Evolutionary conservation across 2,888 invertebrate genomes (phyloP).

Genomic region (Lacanobia oleracea): DNA sequence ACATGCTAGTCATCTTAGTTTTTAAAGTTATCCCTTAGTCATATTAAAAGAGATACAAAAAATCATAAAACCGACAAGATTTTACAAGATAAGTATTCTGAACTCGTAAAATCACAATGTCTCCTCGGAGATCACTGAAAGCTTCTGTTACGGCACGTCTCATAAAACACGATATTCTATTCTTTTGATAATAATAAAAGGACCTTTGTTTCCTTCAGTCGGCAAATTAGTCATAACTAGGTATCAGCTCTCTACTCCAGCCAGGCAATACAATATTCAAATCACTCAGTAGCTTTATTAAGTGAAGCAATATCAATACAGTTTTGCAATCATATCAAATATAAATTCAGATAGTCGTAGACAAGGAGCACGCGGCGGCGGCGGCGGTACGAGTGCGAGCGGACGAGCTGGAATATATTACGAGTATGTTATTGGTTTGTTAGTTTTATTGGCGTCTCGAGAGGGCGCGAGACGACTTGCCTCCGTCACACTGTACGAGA

Average conservation of each 20-base stretch:
- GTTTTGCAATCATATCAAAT: constrained; percentile 44
- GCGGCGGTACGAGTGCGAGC: constrained; percentile 11
- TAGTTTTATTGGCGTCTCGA: constrained; percentile 59
- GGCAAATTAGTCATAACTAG: constrained; percentile 14
- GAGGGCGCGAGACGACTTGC: constrained; percentile 30
- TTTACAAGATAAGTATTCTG: constrained; percentile 23
- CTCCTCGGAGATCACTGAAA: constrained; percentile 29
- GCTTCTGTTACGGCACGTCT: constrained; percentile 16
- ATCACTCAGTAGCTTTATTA: constrained; percentile 36
- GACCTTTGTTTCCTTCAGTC: constrained; percentile 19
- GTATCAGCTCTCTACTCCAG: not conserved
- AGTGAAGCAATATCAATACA: constrained; percentile 35
- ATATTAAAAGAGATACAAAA: not conserved
- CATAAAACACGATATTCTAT: constrained; percentile 30
- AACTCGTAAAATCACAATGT: constrained; percentile 28
- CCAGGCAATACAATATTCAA: constrained; percentile 3
- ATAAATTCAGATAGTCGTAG: constrained; percentile 56
- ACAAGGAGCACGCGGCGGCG: constrained; percentile 41
- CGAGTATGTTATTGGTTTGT: constrained; percentile 59
- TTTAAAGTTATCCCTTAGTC: not conserved
- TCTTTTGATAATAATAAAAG: constrained; percentile 21
- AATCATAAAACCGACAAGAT: not conserved
- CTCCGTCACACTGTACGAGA: constrained; percentile 40
- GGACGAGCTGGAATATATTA: constrained; percentile 50
- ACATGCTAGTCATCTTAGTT: too few relatives aligned